Base-by-base conservation (phyloP, 1,140 invertebrate species). In the Zaprionus taronus region DNA sequence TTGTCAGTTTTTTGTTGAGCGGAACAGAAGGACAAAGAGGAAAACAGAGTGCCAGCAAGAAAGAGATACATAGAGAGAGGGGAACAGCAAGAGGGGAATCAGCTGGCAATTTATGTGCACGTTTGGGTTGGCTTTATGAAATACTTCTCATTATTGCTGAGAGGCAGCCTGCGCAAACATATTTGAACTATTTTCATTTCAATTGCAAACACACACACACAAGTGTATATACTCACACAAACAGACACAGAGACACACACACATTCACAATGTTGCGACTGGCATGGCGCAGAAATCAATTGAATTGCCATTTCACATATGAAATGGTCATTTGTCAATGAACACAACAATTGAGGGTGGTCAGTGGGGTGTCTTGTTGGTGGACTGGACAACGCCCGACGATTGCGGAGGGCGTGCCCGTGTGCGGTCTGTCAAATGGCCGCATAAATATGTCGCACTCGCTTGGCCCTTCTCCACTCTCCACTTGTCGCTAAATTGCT, bases 121-220 rank as follows among this genome's bases (percentile, higher is more conserved):
- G 36, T 15, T 60, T 44, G 20, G 53, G 24, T 24, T 17, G 44
- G 72, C 84, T 83, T 89, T 89, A 89, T 89, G 84, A 90, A 89
- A 89, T 89, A 89, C 81, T 89, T 89, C 64, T 89, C 85, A 90
- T 89, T 89, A 89, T 75, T 67, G 62, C 55, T 17, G 61, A 31
- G 22, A 34, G 66, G 63, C 63, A 51, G 60, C 76, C 76, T 79
- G 75, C 63, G 49, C 74, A 80, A 89, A 89, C 85, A 89, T 89
- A 89, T 89, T 89, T 89, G 84, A 89, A 89, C 85, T 89, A 89
- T 89, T 89, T 89, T 89, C 85, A 89, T 89, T 89, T 89, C 85
- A 89, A 89, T 89, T 89, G 84, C 81, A 84, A 89, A 89, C 83
- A 71, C 77, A 72, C 67, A 34, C 78, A 68, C 79, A 81, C 79